A percentile compares a stretch with the other conserved stretches of the same genome.
These are phyloP conservation scores for Urophycis tenuis DNA, from an alignment of 2,797 vertebrate species.

Conservation along the genomic window DNA sequence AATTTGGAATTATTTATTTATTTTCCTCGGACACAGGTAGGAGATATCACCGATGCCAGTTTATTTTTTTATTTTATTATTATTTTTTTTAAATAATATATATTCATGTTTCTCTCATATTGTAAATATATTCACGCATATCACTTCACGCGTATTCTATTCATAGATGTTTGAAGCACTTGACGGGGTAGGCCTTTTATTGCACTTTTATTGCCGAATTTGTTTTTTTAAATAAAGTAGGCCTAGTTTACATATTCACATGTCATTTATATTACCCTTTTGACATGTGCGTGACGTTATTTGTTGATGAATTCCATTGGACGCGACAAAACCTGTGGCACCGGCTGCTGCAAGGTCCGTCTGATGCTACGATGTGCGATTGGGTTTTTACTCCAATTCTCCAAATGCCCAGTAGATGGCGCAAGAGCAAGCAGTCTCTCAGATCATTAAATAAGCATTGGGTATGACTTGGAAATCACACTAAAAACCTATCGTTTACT, in stretches of 20 bases:
- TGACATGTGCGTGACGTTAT: background rate
- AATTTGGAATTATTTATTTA: slow-evolving; percentile 49
- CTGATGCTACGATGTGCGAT: background rate
- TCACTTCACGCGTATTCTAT: no score
- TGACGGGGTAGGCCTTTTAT: background rate
- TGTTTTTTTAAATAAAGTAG: background rate
- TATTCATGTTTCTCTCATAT: background rate
- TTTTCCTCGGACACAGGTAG: slow-evolving; percentile 54
- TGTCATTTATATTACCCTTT: background rate
- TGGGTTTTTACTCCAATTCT: background rate
- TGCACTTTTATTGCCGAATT: background rate
- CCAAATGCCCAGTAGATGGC: slow-evolving; percentile 46
- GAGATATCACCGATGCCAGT: slow-evolving; percentile 13
- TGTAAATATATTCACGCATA: background rate
- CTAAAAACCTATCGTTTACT: background rate
- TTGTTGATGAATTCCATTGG: background rate
- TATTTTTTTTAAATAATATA: no score
- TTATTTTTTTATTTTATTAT: no score
- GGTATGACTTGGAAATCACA: background rate
- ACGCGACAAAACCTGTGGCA: slow-evolving; percentile 33
- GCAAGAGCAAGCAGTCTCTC: slow-evolving; percentile 20
- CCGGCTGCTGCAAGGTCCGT: background rate
- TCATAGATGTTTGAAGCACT: background rate
- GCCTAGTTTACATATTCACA: background rate
- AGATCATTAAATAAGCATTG: background rate